Conservation (phyloP, 2,888 invertebrate species). For the Sussaba pulchella region DNA sequence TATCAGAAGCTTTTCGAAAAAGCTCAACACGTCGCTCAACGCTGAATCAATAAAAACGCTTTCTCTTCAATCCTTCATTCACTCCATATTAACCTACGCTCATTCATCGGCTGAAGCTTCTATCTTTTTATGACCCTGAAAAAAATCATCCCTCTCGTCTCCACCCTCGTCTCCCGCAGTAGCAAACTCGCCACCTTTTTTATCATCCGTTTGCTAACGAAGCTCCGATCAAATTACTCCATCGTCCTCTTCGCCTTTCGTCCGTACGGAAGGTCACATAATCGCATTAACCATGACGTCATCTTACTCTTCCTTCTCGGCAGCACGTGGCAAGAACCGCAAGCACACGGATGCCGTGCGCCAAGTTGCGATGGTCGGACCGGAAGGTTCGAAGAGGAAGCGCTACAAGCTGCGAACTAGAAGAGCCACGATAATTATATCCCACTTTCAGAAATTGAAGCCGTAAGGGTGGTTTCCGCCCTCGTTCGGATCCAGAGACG, state of each 20-base stretch:
- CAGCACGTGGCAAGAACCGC: constrained; percentile 24
- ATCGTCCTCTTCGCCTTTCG: constrained; percentile 38
- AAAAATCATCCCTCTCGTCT: no score
- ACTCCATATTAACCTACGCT: no score
- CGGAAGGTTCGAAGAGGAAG: constrained; percentile 11
- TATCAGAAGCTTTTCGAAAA: no score
- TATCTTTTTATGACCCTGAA: no score
- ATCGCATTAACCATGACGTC: constrained; percentile 24
- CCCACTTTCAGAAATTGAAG: constrained; percentile 49
- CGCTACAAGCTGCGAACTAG: constrained; percentile 37
- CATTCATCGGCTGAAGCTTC: no score
- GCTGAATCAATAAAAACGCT: no score
- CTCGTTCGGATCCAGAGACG: no score
- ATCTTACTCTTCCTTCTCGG: not conserved
- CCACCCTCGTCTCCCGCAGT: not conserved
- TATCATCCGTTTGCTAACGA: constrained; percentile 60
- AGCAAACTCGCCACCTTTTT: constrained; percentile 10
- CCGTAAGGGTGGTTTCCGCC: no score
- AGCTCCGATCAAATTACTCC: constrained; percentile 60
- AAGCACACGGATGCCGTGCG: constrained; percentile 9
- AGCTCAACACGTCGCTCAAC: no score
- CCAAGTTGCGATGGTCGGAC: not conserved
- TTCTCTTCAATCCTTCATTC: no score
- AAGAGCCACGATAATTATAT: constrained; percentile 54
- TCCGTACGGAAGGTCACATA: constrained; percentile 28